These are phyloP conservation scores for Drosophila seguyi DNA, from an alignment of 1,140 invertebrate genomes.

Conservation along the genomic window DNA sequence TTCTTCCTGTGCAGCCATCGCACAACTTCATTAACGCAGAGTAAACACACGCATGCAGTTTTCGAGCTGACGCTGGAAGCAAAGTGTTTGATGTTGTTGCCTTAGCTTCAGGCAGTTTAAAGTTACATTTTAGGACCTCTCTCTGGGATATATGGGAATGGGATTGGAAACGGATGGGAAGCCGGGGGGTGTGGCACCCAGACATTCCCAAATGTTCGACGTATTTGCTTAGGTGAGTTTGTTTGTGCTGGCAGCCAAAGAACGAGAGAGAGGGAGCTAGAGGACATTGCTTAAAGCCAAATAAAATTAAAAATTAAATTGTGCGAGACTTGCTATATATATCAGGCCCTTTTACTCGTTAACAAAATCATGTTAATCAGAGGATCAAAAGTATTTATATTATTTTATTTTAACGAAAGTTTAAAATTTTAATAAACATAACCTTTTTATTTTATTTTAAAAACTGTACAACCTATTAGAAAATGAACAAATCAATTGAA, in stretches of 20 bases:
- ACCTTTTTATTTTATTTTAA: neutral
- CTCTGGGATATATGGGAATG: slow-evolving; percentile 5
- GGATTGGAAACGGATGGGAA: neutral
- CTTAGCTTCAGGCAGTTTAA: slow-evolving; percentile 68
- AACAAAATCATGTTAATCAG: neutral
- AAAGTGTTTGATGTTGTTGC: slow-evolving; percentile 78
- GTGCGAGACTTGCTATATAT: slow-evolving; percentile 18
- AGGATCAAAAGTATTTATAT: no score
- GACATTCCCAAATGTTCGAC: slow-evolving; percentile 34
- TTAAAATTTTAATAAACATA: neutral
- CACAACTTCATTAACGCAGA: slow-evolving; percentile 83
- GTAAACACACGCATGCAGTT: slow-evolving; percentile 83
- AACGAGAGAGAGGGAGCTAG: neutral
- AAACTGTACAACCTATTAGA: neutral
- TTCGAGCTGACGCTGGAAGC: slow-evolving; percentile 63
- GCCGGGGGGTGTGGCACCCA: slow-evolving; percentile 6
- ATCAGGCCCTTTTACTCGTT: neutral
- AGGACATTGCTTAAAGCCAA: slow-evolving; percentile 42
- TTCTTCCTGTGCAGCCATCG: slow-evolving; percentile 9
- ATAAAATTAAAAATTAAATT: slow-evolving; percentile 59
- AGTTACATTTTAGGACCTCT: slow-evolving; percentile 69
- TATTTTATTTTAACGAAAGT: neutral
- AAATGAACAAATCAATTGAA: neutral
- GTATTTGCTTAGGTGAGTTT: slow-evolving; percentile 57
- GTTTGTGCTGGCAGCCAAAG: slow-evolving; percentile 30